Base-by-base conservation (phyloP, 2,113 vertebrate species). In the Notothenia coriiceps region DNA sequence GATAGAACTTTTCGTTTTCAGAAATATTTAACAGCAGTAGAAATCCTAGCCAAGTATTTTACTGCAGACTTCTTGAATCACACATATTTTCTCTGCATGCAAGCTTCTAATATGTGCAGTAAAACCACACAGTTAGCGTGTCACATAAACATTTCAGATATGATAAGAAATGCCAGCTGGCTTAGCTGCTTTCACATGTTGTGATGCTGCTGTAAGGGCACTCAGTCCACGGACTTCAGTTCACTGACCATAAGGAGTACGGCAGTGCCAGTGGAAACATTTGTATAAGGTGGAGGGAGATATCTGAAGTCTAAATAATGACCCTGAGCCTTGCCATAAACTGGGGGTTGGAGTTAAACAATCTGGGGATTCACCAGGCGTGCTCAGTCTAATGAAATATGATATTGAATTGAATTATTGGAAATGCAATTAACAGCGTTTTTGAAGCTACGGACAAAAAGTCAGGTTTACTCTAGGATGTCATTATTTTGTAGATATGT, bases 91-190 rank as follows among this genome's bases (percentile, higher is more conserved):
- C n/a, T 33, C 63, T 44, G 40, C 10, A 51, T 44, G 40, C 6
- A 51, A 35, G 65, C 49, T 22, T 64, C n/a, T 61, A 54, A 72
- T 74, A 56, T 4, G 4, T 33, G 62, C 56, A 68, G 33, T 75
- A 72, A 79, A 74, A 51, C 22, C 70, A 46, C 64, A 69, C 35
- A 62, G 59, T 70, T 35, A 77, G 54, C 6, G 57, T 74, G 59
- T 70, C 73, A 77, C 52, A 78, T 66, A 80, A 80, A 77, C 13
- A 70, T 84, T 50, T 65, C 43, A 65, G 57, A 71, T 60, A 55
- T 0, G 7, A 66, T 60, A 59, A 17, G 51, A 18, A 56, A 33
- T 50, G 74, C 67, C 71, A 74, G 66, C 55, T 80, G 70, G 22
- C 18, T 43, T 0, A 17, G 2, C 13, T 8, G 61, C 47, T 56